These are phyloP conservation scores for Oikopleura dioica DNA, from an alignment of 23 tunicate species.

Conservation along the genomic window DNA sequence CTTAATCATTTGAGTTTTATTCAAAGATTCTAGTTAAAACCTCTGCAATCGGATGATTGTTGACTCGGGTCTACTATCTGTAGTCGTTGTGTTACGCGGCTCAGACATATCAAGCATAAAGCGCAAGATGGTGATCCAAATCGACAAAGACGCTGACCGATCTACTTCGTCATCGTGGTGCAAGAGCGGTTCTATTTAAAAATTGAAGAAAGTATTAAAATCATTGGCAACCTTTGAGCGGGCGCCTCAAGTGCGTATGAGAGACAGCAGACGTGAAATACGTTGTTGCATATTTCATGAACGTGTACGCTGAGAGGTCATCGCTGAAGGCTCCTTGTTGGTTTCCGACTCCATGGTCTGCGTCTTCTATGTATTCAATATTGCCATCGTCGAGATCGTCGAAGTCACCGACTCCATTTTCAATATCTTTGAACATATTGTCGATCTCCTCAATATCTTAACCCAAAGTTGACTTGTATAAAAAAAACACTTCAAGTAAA, in stretches of 20 bases:
- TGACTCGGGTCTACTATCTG: too few relatives aligned
- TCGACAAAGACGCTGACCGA: conserved; percentile 55
- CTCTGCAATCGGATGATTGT: too few relatives aligned
- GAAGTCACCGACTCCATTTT: background rate
- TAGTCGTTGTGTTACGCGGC: too few relatives aligned
- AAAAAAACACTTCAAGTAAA: too few relatives aligned
- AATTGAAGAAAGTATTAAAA: too few relatives aligned
- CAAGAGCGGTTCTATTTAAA: conserved; percentile 44
- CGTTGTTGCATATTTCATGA: conserved; percentile 82
- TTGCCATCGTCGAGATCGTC: background rate
- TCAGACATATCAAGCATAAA: conserved; percentile 97
- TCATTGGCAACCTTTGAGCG: too few relatives aligned
- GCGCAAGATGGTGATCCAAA: conserved; percentile 90
- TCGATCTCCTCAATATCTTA: too few relatives aligned
- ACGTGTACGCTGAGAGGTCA: conserved; percentile 50
- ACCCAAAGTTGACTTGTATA: background rate
- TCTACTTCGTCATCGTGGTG: conserved; percentile 55
- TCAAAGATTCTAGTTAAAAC: too few relatives aligned
- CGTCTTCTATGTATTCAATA: background rate
- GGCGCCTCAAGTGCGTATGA: background rate
- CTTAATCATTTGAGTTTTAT: too few relatives aligned
- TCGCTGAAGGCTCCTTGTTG: too few relatives aligned
- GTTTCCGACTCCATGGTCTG: background rate
- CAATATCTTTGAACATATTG: background rate
- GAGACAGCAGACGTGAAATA: conserved; percentile 22